Conservation (phyloP, 2,888 invertebrate genomes). For the Cosmorhoe ocellata region DNA sequence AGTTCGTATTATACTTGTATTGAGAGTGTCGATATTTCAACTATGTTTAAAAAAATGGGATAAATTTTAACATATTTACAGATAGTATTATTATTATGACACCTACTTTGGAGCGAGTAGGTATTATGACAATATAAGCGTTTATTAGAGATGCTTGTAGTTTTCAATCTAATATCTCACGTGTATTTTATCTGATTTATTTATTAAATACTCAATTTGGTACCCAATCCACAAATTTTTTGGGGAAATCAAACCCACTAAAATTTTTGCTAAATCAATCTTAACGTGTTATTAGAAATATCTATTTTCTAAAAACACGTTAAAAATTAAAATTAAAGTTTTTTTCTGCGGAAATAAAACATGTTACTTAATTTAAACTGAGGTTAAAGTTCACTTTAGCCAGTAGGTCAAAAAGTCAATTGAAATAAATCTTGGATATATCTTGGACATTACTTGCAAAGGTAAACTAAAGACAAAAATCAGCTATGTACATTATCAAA, state of each 20-base stretch:
- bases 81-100: too few relatives aligned
- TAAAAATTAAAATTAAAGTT: not conserved
- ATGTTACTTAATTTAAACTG: not conserved
- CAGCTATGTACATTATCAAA: too few relatives aligned
- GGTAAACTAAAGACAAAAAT: too few relatives aligned
- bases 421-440: not conserved
- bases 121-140: constrained; percentile 47
- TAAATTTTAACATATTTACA: too few relatives aligned
- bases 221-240: not conserved
- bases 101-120: too few relatives aligned
- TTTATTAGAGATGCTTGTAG: constrained; percentile 42
- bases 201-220: constrained; percentile 26
- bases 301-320: not conserved
- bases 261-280: too few relatives aligned
- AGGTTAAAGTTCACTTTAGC: too few relatives aligned
- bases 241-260: too few relatives aligned
- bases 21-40: not conserved
- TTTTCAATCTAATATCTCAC: constrained; percentile 47
- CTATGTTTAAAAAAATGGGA: not conserved
- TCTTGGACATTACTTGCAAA: too few relatives aligned
- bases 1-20: constrained; percentile 13
- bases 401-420: constrained; percentile 5
- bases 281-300: not conserved
- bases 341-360: not conserved
- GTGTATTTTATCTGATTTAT: constrained; percentile 20